Percentiles rank a stretch among this genome's conserved stretches.
Conservation (phyloP, 1,140 invertebrate genomes). For the Drosophila grimshawi region DNA sequence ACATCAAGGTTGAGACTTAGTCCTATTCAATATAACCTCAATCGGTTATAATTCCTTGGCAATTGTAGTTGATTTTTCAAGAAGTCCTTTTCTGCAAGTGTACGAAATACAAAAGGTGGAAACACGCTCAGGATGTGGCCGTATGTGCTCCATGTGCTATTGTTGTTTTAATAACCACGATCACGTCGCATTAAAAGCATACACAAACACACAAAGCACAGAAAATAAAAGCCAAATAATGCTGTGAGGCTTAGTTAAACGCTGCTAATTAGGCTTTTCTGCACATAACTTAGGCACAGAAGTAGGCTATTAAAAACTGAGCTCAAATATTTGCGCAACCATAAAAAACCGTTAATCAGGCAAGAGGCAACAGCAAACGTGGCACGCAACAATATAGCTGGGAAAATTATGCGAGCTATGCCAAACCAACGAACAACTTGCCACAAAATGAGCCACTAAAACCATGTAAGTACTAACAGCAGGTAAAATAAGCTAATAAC, state of each 20-base stretch:
- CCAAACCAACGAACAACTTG: slow-evolving; percentile 27
- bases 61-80: too few species aligned
- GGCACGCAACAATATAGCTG: slow-evolving; percentile 41
- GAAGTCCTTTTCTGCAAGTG: not conserved
- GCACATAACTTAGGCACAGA: slow-evolving; percentile 48
- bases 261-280: slow-evolving; percentile 72
- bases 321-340: slow-evolving; percentile 60
- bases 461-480: slow-evolving; percentile 11
- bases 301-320: slow-evolving; percentile 69
- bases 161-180: slow-evolving; percentile 78
- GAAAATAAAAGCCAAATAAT: not conserved
- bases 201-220: slow-evolving; percentile 36
- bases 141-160: slow-evolving; percentile 33
- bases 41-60: too few species aligned
- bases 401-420: slow-evolving; percentile 36
- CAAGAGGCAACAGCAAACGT: slow-evolving; percentile 5
- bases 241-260: slow-evolving; percentile 71
- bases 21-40: too few species aligned
- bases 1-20: too few species aligned
- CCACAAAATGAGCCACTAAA: slow-evolving; percentile 44
- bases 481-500: slow-evolving; percentile 26
- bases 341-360: slow-evolving; percentile 68
- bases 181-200: slow-evolving; percentile 67
- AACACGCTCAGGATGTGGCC: not conserved
- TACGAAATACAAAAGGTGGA: not conserved